Conservation (phyloP, 1,140 invertebrate genomes). For the Nymphalis io region DNA sequence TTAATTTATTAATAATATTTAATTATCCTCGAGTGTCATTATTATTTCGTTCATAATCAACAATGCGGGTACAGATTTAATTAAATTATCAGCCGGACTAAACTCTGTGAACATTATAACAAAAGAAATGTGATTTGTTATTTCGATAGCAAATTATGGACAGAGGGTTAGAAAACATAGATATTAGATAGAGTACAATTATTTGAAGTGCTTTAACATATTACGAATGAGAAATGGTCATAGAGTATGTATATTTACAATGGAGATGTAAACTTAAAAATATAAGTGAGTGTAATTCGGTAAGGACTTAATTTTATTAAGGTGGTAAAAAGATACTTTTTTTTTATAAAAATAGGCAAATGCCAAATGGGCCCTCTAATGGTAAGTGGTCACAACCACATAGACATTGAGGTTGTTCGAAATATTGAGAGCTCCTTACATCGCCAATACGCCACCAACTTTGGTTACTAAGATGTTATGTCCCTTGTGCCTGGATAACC, state of each 20-base stretch:
- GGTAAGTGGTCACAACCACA: too few species aligned
- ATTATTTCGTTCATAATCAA: conserved; percentile 15
- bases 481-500: too few species aligned
- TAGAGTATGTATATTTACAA: not conserved
- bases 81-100: conserved; percentile 29
- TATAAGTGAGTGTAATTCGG: too few species aligned
- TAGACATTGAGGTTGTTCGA: too few species aligned
- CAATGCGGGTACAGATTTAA: conserved; percentile 37
- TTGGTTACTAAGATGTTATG: too few species aligned
- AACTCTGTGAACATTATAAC: conserved; percentile 32
- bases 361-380: too few species aligned
- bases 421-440: too few species aligned
- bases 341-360: too few species aligned
- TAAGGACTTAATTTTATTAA: too few species aligned
- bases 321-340: too few species aligned
- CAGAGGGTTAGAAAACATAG: conserved; percentile 24
- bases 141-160: conserved; percentile 55
- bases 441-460: too few species aligned
- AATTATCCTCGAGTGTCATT: not conserved
- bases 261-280: too few species aligned
- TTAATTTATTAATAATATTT: not conserved
- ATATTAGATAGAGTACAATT: conserved; percentile 42
- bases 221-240: not conserved
- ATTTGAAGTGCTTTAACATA: not conserved
- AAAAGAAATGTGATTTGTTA: conserved; percentile 47